Percentiles rank a stretch among this genome's conserved stretches.
Evolutionary conservation across 2,888 invertebrate species (phyloP).

Genomic region (Orchesella flavescens): DNA sequence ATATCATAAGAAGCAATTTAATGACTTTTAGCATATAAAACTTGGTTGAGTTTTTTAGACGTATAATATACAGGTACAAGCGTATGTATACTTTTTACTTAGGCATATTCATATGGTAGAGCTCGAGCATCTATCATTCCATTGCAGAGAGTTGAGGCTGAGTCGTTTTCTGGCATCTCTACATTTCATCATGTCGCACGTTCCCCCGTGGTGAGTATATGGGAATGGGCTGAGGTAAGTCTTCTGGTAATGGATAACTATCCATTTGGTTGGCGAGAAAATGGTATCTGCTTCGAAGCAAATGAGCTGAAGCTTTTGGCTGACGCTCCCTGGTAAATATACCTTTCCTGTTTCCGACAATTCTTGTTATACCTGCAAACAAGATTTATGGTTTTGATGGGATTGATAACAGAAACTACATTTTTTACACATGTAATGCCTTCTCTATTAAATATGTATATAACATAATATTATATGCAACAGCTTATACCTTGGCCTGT

Average conservation of each 20-base stretch:
- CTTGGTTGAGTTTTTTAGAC: too few relatives aligned
- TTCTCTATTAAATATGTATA: too few relatives aligned
- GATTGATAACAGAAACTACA: too few relatives aligned
- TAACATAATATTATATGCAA: too few relatives aligned
- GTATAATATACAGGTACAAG: too few relatives aligned
- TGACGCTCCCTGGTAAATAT: slow-evolving; percentile 92
- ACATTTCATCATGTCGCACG: slow-evolving; percentile 31
- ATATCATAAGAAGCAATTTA: too few relatives aligned
- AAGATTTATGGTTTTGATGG: not conserved
- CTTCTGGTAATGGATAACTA: slow-evolving; percentile 72
- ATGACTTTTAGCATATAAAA: too few relatives aligned
- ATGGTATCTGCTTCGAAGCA: slow-evolving; percentile 86
- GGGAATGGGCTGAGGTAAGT: slow-evolving; percentile 62
- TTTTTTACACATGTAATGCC: too few relatives aligned
- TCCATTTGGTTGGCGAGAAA: slow-evolving; percentile 71
- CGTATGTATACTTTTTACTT: too few relatives aligned
- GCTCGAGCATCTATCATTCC: too few relatives aligned
- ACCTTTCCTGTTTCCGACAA: slow-evolving; percentile 93
- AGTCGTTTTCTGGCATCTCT: not conserved
- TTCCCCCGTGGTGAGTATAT: slow-evolving; percentile 56
- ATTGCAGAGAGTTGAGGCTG: too few relatives aligned
- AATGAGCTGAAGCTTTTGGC: slow-evolving; percentile 91
- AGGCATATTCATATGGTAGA: too few relatives aligned
- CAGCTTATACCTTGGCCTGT: slow-evolving; percentile 78
- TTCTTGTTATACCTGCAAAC: slow-evolving; percentile 75